Evolutionary conservation across 2,888 invertebrate species (phyloP).

Genomic region (Pyrocoelia pectoralis): DNA sequence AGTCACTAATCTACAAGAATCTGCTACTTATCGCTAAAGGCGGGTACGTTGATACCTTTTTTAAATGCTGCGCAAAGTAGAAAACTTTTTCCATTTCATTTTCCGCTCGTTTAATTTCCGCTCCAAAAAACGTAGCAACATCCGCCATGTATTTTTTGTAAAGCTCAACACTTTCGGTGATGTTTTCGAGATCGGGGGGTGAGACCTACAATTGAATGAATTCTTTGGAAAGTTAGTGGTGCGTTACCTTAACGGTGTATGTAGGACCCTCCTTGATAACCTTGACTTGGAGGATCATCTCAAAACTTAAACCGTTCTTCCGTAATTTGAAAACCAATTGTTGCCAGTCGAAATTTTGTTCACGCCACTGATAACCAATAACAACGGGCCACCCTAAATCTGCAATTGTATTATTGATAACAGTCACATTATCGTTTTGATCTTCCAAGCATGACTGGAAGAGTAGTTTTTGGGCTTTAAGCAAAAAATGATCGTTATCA

Average conservation of each 20-base stretch:
- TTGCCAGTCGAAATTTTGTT: constrained; percentile 45
- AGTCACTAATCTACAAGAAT: constrained; percentile 4
- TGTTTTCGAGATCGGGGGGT: not conserved
- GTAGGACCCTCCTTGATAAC: constrained; percentile 47
- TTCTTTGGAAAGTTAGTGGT: not conserved
- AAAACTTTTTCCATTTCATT: constrained; percentile 44
- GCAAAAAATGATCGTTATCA: constrained; percentile 20
- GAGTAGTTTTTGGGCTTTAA: constrained; percentile 18
- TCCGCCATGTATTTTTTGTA: constrained; percentile 40
- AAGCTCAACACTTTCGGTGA: not conserved
- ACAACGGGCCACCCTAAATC: constrained; percentile 48
- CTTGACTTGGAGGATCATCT: constrained; percentile 42
- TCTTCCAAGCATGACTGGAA: constrained; percentile 45
- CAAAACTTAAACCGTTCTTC: constrained; percentile 42
- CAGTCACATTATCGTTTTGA: constrained; percentile 21
- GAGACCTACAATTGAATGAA: constrained; percentile 11
- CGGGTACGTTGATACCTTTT: constrained; percentile 39
- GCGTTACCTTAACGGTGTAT: not conserved
- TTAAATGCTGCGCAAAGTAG: constrained; percentile 43
- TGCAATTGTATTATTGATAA: constrained; percentile 41
- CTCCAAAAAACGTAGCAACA: constrained; percentile 44
- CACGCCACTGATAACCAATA: constrained; percentile 42
- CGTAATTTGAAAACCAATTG: constrained; percentile 44
- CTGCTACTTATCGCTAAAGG: too few relatives aligned
- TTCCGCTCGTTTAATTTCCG: constrained; percentile 32